Evolutionary conservation across 2,797 vertebrate species (phyloP).

Genomic region (Halcyon chelicuti): DNA sequence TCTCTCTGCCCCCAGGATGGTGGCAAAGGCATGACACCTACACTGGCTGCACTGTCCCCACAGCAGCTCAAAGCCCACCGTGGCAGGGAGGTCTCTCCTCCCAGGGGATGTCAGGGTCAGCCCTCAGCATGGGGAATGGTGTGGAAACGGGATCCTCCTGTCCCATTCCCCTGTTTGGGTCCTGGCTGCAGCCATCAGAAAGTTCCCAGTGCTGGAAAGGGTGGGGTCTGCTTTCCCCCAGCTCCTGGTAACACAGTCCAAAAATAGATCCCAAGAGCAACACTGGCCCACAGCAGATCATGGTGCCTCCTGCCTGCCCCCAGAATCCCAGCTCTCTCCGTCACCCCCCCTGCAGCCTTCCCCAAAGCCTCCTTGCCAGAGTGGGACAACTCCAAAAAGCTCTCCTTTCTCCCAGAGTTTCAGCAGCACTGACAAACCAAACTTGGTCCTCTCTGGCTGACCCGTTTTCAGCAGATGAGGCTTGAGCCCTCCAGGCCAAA

Average conservation of each 20-base stretch:
- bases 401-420: background rate
- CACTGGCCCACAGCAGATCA: background rate
- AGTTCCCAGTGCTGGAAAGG: background rate
- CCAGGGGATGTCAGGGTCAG: background rate
- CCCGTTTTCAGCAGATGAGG: background rate
- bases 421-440: background rate
- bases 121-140: background rate
- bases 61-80: background rate
- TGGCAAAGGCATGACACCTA: background rate
- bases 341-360: background rate
- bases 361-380: background rate
- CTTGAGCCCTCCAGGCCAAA: background rate
- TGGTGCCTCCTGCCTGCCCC: background rate
- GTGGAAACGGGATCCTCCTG: background rate
- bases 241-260: conserved; percentile 58
- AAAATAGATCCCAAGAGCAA: conserved; percentile 46
- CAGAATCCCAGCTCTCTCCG: background rate
- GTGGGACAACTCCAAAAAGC: background rate
- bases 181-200: background rate
- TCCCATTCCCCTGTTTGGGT: background rate
- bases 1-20: background rate
- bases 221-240: conserved; percentile 36
- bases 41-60: background rate
- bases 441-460: background rate
- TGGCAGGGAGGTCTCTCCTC: background rate